These are phyloP conservation scores for Carassius gibelio DNA, from an alignment of 2,113 vertebrate genomes.

Conservation along the genomic window DNA sequence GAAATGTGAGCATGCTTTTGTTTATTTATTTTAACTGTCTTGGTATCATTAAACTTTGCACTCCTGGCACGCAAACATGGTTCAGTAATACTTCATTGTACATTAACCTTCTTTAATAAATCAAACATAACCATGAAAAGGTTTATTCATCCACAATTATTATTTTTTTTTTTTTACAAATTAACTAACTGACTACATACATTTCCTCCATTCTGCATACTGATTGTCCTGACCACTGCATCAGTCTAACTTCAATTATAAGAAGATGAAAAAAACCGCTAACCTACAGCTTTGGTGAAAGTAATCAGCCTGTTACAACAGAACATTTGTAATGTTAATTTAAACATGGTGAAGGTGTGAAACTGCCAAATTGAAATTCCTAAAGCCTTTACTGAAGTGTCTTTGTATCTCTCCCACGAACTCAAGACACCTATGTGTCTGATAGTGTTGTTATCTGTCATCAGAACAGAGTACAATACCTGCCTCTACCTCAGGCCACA, in stretches of 20 bases:
- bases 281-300: background rate
- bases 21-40: background rate
- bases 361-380: background rate
- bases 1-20: background rate
- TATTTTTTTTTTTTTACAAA: background rate
- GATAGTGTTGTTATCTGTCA: constrained; percentile 21
- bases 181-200: background rate
- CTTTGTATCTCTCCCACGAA: background rate
- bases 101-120: background rate
- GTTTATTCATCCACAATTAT: background rate
- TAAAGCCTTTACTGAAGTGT: background rate
- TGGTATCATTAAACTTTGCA: background rate
- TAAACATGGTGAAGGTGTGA: background rate
- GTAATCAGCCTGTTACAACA: background rate
- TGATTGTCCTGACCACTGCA: background rate
- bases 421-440: background rate
- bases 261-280: background rate
- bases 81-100: background rate
- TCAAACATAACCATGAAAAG: background rate
- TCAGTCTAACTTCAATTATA: background rate
- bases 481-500: background rate
- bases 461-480: background rate
- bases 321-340: background rate
- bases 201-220: background rate
- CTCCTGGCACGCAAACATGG: background rate